Evolutionary conservation across 1,140 invertebrate species (phyloP).

Genomic region (Lepidurus packardi): DNA sequence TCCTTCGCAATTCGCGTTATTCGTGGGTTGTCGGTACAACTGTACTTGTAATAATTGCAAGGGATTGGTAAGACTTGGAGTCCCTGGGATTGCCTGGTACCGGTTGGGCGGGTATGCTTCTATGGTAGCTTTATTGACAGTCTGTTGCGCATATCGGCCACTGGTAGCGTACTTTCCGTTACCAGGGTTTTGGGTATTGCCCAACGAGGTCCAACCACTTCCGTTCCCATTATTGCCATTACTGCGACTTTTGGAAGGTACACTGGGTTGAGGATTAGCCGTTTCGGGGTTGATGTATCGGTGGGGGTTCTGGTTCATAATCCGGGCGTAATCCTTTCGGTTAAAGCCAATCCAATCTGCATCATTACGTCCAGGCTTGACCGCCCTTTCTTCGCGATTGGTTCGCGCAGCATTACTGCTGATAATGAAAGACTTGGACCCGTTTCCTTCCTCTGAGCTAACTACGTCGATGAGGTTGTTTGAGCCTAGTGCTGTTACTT

Average conservation of each 20-base stretch:
- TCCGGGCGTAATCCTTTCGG: not conserved
- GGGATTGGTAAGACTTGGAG: not conserved
- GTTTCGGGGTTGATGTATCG: not conserved
- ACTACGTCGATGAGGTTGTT: constrained; percentile 29
- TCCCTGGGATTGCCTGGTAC: not conserved
- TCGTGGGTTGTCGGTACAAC: not conserved
- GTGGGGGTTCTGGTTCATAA: constrained; percentile 23
- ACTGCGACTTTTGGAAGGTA: not conserved
- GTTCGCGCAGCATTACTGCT: not conserved
- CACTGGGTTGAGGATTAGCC: not conserved
- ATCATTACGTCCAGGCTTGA: not conserved
- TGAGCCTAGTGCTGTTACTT: constrained; percentile 24
- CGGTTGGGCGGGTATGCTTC: not conserved
- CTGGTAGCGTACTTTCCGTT: not conserved
- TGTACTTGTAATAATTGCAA: not conserved
- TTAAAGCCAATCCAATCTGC: constrained; percentile 32
- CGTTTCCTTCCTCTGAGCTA: not conserved
- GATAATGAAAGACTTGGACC: constrained; percentile 32
- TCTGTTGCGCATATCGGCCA: constrained; percentile 1
- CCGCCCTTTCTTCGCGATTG: constrained; percentile 21
- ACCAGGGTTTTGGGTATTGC: not conserved
- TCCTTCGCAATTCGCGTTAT: not conserved
- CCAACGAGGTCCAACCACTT: not conserved
- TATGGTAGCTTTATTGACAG: not conserved
- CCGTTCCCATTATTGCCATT: not conserved